Evolutionary conservation across 2,113 vertebrate genomes (phyloP).

Genomic region (Prochilodus magdalenae): DNA sequence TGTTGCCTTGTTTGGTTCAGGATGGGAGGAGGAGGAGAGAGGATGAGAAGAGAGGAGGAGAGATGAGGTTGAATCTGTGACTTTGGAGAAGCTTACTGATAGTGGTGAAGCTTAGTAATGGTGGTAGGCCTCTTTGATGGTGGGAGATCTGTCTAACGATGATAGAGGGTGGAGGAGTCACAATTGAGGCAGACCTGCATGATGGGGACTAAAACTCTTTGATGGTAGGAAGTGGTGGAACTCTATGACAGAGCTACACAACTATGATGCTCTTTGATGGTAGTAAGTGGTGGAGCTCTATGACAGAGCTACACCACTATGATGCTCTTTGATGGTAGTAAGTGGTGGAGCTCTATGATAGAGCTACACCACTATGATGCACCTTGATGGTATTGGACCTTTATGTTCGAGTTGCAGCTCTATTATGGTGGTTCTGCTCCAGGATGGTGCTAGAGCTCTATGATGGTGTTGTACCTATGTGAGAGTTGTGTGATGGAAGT

Average conservation of each 20-base stretch:
- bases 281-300: not conserved
- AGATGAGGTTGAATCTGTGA: not conserved
- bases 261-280: not conserved
- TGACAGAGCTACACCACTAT: slow-evolving; percentile 72
- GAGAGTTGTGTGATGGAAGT: too few species aligned
- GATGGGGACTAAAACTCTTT: slow-evolving; percentile 53
- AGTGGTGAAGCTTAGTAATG: not conserved
- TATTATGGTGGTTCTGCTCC: slow-evolving; percentile 70
- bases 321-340: slow-evolving; percentile 72
- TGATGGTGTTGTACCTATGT: too few species aligned
- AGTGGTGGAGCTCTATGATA: slow-evolving; percentile 61
- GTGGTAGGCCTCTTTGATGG: slow-evolving; percentile 64
- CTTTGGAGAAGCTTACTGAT: not conserved
- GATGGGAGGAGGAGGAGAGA: slow-evolving; percentile 58
- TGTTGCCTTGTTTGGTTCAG: slow-evolving; percentile 79
- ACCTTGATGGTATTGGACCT: slow-evolving; percentile 63
- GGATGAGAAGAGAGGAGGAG: slow-evolving; percentile 11
- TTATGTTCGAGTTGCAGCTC: slow-evolving; percentile 70
- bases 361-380: too few species aligned
- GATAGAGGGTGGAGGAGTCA: slow-evolving; percentile 60
- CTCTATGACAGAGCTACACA: slow-evolving; percentile 77
- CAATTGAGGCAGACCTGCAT: too few species aligned
- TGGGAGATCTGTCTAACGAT: not conserved
- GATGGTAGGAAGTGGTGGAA: slow-evolving; percentile 15
- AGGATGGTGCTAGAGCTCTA: slow-evolving; percentile 69